Base-by-base conservation (phyloP, 2,113 vertebrate species). In the Carollia perspicillata region DNA sequence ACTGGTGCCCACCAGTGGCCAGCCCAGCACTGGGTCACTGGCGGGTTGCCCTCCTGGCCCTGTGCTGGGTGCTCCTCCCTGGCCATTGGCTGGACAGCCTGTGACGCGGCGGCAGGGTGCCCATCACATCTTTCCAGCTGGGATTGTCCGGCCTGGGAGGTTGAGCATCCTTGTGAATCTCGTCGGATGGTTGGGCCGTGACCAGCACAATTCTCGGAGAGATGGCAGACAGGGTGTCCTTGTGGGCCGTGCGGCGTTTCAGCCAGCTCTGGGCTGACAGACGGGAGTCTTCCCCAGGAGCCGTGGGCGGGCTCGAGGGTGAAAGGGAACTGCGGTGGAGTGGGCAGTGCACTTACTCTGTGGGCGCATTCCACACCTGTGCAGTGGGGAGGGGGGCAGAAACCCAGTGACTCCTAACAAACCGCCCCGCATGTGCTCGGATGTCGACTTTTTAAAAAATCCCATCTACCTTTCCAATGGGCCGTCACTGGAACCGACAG, bases 31-130 rank as follows among this genome's bases (percentile, higher is more conserved):
- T 51, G 18, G 22, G 65, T 89, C 69, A 40, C 92, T 33, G 35
- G 47, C 72, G 95, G 97, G 95, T 96, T 94, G 93, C 86, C 93
- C 49, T 95, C 90, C 47, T 37, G 8, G 75, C 42, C 33, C 42
- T 42, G 53, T 55, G 26, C 49, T 72, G 53, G 85, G 72, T 95
- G 84, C 63, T 95, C 93, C 95, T 72, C 81, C 88, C 63, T 49
- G 71, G 93, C 81, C 81, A 22, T 44, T 78, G 55, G 44, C 86
- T 92, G 90, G 96, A 84, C 89, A 83, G 74, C 95, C 66, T 47
- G 58, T 35, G 83, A 60, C 78, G 58, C 86, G 89, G 74, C 79
- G 86, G 58, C 88, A 75, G 23, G 66, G 44, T 35, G 63, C 81
- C 90, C 33, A 10, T 37, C 69, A 35, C 78, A 49, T 79, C 28